Evolutionary conservation across 2,797 vertebrate species (phyloP).

Genomic region (Mormyrops attenuatus): DNA sequence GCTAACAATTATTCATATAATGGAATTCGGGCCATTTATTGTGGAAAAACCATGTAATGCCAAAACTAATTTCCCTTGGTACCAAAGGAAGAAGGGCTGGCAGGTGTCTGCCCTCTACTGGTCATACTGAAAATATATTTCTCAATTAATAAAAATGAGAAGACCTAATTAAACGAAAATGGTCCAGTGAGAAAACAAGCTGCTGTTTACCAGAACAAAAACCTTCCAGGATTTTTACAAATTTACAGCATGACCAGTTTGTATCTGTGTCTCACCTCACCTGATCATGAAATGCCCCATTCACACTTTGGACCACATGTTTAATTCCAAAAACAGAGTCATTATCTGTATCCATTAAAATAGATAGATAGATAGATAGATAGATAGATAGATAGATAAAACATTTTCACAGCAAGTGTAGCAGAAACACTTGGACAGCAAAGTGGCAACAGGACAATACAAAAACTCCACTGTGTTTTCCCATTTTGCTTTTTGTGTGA

Average conservation of each 20-base stretch:
- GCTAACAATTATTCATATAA: not conserved
- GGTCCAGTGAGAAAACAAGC: not conserved
- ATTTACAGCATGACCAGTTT: not conserved
- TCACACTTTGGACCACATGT: not conserved
- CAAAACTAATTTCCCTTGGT: not conserved
- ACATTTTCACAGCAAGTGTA: not conserved
- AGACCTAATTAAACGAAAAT: not conserved
- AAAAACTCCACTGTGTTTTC: not conserved
- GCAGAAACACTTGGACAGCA: not conserved
- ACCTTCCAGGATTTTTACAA: not conserved
- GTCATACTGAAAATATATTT: conserved; percentile 10
- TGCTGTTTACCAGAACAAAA: not conserved
- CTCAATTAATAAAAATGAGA: not conserved
- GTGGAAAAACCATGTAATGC: not conserved
- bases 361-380: not conserved
- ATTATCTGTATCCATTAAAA: not conserved
- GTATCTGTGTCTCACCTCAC: not conserved
- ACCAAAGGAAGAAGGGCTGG: not conserved
- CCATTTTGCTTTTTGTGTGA: not conserved
- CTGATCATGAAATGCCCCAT: not conserved
- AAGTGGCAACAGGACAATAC: not conserved
- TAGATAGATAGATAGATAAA: not conserved
- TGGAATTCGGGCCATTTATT: not conserved
- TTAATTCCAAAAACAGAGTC: not conserved
- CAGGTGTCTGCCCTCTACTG: conserved; percentile 26